These are phyloP conservation scores for Plagodis dolabraria DNA, from an alignment of 2,888 invertebrate species.

Conservation along the genomic window DNA sequence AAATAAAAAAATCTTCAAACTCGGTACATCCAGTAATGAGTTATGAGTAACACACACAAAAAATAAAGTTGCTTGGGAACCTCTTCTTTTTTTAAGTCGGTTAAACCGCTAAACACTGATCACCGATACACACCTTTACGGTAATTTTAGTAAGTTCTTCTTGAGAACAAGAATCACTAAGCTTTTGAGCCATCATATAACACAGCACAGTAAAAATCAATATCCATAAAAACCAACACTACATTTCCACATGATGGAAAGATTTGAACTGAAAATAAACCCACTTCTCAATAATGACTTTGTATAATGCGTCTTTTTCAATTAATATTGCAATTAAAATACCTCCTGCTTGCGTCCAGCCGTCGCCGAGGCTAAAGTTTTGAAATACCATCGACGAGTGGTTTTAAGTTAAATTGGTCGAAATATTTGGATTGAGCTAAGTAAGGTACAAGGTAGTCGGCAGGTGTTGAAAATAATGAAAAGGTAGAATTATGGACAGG, in stretches of 20 bases:
- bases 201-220: conserved; percentile 8
- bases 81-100: no score
- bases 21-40: no score
- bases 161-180: not conserved
- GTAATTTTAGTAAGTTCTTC: not conserved
- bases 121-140: no score
- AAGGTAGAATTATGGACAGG: no score
- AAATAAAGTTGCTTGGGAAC: no score
- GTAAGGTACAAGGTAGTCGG: no score
- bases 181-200: not conserved
- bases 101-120: no score
- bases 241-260: conserved; percentile 8
- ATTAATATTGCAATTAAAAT: conserved; percentile 28
- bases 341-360: conserved; percentile 8
- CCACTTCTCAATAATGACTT: not conserved
- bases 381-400: conserved; percentile 13
- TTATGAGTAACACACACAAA: no score
- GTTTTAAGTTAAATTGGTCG: not conserved
- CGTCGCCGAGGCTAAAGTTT: conserved; percentile 15
- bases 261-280: conserved; percentile 13
- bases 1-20: no score
- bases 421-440: no score
- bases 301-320: conserved; percentile 6
- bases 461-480: no score
- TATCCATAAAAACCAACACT: conserved; percentile 1